phyloP scores from a whole-genome alignment of 2,888 invertebrate species.

The Acrobasis consociella region DNA sequence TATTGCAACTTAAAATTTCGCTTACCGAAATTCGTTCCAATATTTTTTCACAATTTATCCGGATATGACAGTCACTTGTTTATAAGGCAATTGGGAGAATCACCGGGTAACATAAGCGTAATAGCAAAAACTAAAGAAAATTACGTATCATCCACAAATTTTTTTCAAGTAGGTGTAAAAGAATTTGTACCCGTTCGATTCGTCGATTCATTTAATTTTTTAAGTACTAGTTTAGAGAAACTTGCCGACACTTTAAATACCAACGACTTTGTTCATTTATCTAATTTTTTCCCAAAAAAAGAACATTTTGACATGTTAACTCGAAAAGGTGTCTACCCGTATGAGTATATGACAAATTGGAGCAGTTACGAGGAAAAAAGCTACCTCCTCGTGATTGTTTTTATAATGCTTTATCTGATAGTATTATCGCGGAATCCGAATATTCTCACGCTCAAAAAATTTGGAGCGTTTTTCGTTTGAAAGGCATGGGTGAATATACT shows the following conservation, averaged over 20 bases:
- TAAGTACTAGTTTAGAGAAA: slow-evolving; percentile 22
- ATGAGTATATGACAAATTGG: slow-evolving; percentile 23
- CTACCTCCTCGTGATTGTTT: slow-evolving; percentile 25
- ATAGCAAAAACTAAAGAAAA: slow-evolving; percentile 25
- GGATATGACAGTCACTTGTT: slow-evolving; percentile 25
- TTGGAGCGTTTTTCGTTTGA: slow-evolving; percentile 25
- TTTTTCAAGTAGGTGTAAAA: slow-evolving; percentile 12
- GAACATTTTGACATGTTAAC: slow-evolving; percentile 18
- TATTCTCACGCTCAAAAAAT: slow-evolving; percentile 26
- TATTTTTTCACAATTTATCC: slow-evolving; percentile 25
- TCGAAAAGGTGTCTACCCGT: slow-evolving; percentile 27
- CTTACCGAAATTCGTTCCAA: slow-evolving; percentile 7
- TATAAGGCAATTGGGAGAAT: slow-evolving; percentile 4
- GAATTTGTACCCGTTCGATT: slow-evolving; percentile 1
- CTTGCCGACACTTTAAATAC: slow-evolving; percentile 20
- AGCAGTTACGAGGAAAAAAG: neutral
- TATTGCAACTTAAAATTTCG: slow-evolving; percentile 21
- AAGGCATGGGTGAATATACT: slow-evolving; percentile 26
- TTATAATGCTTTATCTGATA: slow-evolving; percentile 24
- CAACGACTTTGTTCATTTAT: slow-evolving; percentile 22
- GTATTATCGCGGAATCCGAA: slow-evolving; percentile 16
- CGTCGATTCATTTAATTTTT: slow-evolving; percentile 13
- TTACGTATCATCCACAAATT: slow-evolving; percentile 20
- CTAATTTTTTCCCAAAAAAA: slow-evolving; percentile 7
- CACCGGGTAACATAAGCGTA: neutral